Conservation (phyloP, 1,140 invertebrate species). For the Drosophila bifasciata region DNA sequence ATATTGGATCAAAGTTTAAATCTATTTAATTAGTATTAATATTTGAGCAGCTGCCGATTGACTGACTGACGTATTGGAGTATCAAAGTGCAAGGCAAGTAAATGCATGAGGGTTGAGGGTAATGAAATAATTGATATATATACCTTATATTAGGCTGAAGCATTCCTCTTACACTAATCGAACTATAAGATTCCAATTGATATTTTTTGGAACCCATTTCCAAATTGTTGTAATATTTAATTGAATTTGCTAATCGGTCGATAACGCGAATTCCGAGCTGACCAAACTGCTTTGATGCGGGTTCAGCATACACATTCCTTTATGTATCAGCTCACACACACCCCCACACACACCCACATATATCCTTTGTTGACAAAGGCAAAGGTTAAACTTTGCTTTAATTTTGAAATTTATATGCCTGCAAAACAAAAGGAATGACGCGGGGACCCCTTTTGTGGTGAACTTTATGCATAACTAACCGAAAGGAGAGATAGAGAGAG, state of each 20-base stretch:
- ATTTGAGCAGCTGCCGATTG: conserved; percentile 63
- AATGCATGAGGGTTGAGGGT: conserved; percentile 25
- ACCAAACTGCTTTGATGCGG: conserved; percentile 16
- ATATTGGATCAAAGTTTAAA: conserved; percentile 47
- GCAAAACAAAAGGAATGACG: conserved; percentile 29
- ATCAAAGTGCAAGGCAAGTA: neutral
- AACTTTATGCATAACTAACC: conserved; percentile 65
- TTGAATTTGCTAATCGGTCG: too few species aligned
- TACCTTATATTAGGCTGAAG: too few species aligned
- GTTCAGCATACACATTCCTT: conserved; percentile 14
- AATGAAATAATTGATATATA: conserved; percentile 1
- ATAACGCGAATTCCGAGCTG: too few species aligned
- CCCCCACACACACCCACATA: conserved; percentile 9
- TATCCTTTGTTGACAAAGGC: conserved; percentile 17
- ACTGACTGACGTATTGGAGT: conserved; percentile 5
- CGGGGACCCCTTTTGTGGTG: conserved; percentile 45
- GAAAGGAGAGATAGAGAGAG: conserved; percentile 7
- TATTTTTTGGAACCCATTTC: too few species aligned
- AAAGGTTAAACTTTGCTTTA: conserved; percentile 59
- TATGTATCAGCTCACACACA: neutral
- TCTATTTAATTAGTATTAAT: conserved; percentile 51
- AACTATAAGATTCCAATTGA: too few species aligned
- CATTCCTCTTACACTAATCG: too few species aligned
- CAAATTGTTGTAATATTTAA: too few species aligned
- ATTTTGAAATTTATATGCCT: conserved; percentile 54